Evolutionary conservation across 2,888 invertebrate genomes (phyloP).

Genomic region (Heliconius cydno): DNA sequence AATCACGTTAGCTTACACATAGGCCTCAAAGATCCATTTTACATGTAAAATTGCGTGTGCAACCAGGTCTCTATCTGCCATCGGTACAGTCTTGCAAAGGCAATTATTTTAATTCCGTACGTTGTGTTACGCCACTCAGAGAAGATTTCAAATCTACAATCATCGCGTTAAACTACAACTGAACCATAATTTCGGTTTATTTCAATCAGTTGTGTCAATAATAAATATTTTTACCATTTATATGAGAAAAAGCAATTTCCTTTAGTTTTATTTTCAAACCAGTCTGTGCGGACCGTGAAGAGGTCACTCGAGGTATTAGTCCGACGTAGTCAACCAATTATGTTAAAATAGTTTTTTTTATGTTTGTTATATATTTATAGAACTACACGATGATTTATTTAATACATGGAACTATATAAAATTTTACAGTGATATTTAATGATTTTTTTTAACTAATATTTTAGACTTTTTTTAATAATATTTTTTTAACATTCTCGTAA

Average conservation of each 20-base stretch:
- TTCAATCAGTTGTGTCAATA: neutral
- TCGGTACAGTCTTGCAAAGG: constrained; percentile 29
- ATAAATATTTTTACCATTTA: constrained; percentile 9
- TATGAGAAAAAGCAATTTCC: constrained; percentile 9
- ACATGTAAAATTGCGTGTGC: constrained; percentile 57
- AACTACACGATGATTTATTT: neutral
- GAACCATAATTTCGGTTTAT: neutral
- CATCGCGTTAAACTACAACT: neutral
- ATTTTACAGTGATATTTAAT: no score
- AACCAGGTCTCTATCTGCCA: constrained; percentile 43
- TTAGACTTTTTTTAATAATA: no score
- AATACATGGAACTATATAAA: neutral
- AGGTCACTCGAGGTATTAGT: constrained; percentile 28
- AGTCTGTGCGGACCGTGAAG: constrained; percentile 22
- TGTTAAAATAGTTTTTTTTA: neutral
- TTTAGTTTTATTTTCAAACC: constrained; percentile 16
- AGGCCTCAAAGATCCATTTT: constrained; percentile 40
- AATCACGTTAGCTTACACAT: neutral
- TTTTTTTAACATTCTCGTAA: no score
- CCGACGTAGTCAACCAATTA: constrained; percentile 12
- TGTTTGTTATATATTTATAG: neutral
- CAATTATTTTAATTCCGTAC: constrained; percentile 36
- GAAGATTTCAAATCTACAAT: no score
- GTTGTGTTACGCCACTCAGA: no score
- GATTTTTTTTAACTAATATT: no score